A percentile compares a stretch with the other conserved stretches of the same genome.
phyloP scores from a whole-genome alignment of 1,140 invertebrate species.

The Macrobrachium nipponense region DNA sequence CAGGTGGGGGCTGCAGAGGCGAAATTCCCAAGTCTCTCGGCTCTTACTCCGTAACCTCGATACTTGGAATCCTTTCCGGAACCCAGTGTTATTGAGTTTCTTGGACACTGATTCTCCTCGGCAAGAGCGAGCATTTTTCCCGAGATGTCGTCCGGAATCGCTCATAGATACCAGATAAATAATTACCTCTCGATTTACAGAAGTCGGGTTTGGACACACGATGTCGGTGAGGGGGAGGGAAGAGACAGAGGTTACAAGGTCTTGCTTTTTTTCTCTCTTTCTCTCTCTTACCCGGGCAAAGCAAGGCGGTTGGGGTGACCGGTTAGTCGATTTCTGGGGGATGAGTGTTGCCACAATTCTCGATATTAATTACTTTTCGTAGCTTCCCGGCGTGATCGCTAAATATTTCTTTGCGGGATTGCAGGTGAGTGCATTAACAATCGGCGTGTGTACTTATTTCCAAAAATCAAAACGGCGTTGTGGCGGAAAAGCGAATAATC shows the following conservation, averaged over 20 bases:
- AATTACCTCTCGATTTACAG: neutral
- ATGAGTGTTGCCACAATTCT: slow-evolving; percentile 13
- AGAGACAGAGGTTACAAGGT: slow-evolving; percentile 32
- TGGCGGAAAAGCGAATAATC: neutral
- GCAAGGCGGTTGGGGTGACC: slow-evolving; percentile 27
- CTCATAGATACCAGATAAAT: no score
- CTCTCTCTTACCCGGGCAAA: slow-evolving; percentile 36
- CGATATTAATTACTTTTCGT: slow-evolving; percentile 15
- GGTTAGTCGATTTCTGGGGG: slow-evolving; percentile 47
- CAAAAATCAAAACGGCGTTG: no score
- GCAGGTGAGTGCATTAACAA: neutral
- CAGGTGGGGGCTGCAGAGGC: slow-evolving; percentile 19
- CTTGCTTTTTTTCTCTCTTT: slow-evolving; percentile 17
- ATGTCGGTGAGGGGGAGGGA: neutral
- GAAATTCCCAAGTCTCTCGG: slow-evolving; percentile 28
- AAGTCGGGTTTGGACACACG: neutral
- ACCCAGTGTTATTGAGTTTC: slow-evolving; percentile 32
- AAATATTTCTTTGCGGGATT: neutral
- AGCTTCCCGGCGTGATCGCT: no score
- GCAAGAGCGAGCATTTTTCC: neutral
- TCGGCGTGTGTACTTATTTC: neutral
- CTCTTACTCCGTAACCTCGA: slow-evolving; percentile 31
- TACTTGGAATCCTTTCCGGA: slow-evolving; percentile 24
- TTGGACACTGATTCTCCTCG: neutral
- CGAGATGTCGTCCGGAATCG: no score